Evolutionary conservation across 1,140 invertebrate species (phyloP).

Genomic region (Chrysoperla carnea): DNA sequence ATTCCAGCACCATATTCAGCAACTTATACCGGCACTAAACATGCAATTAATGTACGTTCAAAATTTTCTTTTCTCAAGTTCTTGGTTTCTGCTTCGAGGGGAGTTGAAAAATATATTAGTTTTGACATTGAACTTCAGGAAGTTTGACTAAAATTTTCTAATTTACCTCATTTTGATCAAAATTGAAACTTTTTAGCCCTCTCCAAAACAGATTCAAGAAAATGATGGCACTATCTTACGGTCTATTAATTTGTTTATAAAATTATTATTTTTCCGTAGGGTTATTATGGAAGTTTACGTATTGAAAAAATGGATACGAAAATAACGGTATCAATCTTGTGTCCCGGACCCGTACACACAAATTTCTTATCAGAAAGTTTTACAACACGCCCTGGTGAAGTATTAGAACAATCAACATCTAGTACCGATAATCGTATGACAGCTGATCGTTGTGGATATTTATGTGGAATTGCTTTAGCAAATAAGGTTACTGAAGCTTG

Average conservation of each 20-base stretch:
- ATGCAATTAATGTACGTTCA: constrained; percentile 52
- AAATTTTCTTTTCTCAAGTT: background rate
- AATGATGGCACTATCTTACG: background rate
- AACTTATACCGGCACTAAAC: constrained; percentile 63
- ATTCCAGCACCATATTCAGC: constrained; percentile 50
- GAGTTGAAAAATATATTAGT: too few relatives aligned
- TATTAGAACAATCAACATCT: constrained; percentile 14
- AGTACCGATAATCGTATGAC: constrained; percentile 39
- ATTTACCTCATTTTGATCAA: background rate
- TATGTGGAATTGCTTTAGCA: constrained; percentile 55
- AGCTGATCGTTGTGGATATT: constrained; percentile 47
- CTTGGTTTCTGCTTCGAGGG: too few relatives aligned
- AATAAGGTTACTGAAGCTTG: constrained; percentile 61
- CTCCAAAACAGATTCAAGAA: background rate
- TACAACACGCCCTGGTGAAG: constrained; percentile 41
- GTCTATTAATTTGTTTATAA: constrained; percentile 2
- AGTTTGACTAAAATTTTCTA: background rate
- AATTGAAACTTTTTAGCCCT: background rate
- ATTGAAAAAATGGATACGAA: constrained; percentile 39
- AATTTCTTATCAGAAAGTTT: constrained; percentile 52
- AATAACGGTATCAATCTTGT: constrained; percentile 50
- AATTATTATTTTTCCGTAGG: constrained; percentile 27
- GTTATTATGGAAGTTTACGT: constrained; percentile 46
- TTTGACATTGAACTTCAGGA: background rate
- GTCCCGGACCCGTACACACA: constrained; percentile 58